Evolutionary conservation across 2,113 vertebrate genomes (phyloP).

Genomic region (Spea bombifrons): DNA sequence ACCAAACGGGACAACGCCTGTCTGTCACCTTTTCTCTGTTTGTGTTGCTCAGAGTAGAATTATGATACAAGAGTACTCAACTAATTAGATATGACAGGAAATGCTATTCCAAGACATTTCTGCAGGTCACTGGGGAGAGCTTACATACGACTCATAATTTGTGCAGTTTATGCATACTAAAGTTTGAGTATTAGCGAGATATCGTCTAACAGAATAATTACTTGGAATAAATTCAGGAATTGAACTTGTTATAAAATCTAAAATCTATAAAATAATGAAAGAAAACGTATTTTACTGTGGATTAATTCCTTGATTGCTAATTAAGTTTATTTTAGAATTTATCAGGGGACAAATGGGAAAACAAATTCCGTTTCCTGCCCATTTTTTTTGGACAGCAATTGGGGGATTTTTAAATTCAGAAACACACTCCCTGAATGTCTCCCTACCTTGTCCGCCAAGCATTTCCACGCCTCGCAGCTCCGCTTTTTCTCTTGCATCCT

Average conservation of each 20-base stretch:
- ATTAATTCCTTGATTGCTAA: too few species aligned
- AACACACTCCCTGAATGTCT: too few species aligned
- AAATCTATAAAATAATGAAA: too few species aligned
- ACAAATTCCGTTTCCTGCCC: too few species aligned
- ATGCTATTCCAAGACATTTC: neutral
- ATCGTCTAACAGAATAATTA: neutral
- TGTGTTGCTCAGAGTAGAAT: neutral
- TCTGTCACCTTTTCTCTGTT: neutral
- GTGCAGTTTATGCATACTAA: slow-evolving; percentile 2
- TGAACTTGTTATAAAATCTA: neutral
- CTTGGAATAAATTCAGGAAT: neutral
- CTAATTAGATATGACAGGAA: neutral
- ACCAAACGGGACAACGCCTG: neutral
- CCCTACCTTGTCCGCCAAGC: too few species aligned
- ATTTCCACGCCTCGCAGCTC: too few species aligned
- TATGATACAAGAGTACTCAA: neutral
- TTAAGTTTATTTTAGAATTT: too few species aligned
- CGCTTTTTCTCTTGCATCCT: too few species aligned
- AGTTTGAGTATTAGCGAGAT: neutral
- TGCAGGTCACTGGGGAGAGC: neutral
- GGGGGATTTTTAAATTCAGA: too few species aligned
- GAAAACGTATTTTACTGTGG: too few species aligned
- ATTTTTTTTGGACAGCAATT: too few species aligned
- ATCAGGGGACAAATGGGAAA: too few species aligned
- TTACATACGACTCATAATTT: neutral